Conservation (phyloP, 1,140 invertebrate genomes). For the Rhysida immarginata region DNA sequence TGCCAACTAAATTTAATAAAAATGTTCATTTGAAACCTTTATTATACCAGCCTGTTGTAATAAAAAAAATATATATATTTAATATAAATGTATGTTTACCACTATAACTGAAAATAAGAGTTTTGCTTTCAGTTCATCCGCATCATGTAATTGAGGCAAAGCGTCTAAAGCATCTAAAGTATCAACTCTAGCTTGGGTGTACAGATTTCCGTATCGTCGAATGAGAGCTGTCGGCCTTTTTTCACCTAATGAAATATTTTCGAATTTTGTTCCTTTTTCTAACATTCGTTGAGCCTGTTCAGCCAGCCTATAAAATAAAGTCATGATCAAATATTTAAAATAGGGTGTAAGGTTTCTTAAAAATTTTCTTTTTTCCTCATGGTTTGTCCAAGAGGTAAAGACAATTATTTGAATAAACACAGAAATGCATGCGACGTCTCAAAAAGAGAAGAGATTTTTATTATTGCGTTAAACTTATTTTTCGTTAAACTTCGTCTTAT, state of each 20-base stretch:
- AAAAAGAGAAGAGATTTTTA: too few relatives aligned
- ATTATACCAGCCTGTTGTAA: too few relatives aligned
- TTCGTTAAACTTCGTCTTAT: too few relatives aligned
- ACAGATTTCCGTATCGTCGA: slow-evolving; percentile 63
- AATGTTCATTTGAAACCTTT: too few relatives aligned
- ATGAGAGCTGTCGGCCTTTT: slow-evolving; percentile 40
- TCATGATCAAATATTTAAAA: neutral
- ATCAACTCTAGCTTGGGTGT: slow-evolving; percentile 65
- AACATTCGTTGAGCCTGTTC: slow-evolving; percentile 28
- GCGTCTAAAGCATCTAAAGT: slow-evolving; percentile 66
- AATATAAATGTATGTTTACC: slow-evolving; percentile 44
- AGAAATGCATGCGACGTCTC: too few relatives aligned
- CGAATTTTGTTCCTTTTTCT: slow-evolving; percentile 23
- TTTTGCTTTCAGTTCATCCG: slow-evolving; percentile 77
- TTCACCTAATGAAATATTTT: slow-evolving; percentile 27
- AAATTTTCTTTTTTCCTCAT: too few relatives aligned
- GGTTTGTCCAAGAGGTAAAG: too few relatives aligned
- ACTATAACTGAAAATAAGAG: slow-evolving; percentile 87
- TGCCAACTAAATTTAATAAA: slow-evolving; percentile 34
- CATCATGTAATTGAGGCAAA: slow-evolving; percentile 55
- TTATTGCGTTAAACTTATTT: too few relatives aligned
- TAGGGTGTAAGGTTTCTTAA: neutral
- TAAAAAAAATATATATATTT: neutral
- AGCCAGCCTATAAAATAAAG: slow-evolving; percentile 24
- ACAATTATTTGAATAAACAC: too few relatives aligned